These are phyloP conservation scores for Rhamnusium bicolor DNA, from an alignment of 2,888 invertebrate species.

Conservation along the genomic window DNA sequence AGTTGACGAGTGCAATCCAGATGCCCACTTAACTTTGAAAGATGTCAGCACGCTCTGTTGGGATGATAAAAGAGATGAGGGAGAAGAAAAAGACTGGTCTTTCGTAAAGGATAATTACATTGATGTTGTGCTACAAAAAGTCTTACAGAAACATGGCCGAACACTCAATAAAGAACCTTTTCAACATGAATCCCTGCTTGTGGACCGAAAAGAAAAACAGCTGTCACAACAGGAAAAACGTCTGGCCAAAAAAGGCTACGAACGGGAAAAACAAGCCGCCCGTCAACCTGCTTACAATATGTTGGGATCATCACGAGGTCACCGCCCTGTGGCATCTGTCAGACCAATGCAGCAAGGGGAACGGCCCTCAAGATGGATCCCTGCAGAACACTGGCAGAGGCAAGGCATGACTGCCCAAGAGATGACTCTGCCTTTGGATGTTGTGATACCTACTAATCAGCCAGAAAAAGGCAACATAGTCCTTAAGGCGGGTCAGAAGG, in stretches of 20 bases:
- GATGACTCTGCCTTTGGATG: slow-evolving; percentile 92
- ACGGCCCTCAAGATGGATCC: slow-evolving; percentile 78
- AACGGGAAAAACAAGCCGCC: slow-evolving; percentile 90
- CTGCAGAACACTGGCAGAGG: slow-evolving; percentile 91
- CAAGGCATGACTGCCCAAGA: slow-evolving; percentile 90
- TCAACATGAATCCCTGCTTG: slow-evolving; percentile 94
- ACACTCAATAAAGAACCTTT: slow-evolving; percentile 89
- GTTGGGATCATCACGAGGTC: slow-evolving; percentile 60
- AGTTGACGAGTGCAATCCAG: slow-evolving; percentile 98
- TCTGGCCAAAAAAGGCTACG: slow-evolving; percentile 93
- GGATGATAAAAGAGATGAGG: slow-evolving; percentile 91
- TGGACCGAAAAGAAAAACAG: slow-evolving; percentile 96
- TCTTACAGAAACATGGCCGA: slow-evolving; percentile 77
- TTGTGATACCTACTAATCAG: slow-evolving; percentile 93
- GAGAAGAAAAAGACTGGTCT: slow-evolving; percentile 83
- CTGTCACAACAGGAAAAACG: slow-evolving; percentile 94
- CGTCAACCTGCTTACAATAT: slow-evolving; percentile 65
- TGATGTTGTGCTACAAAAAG: slow-evolving; percentile 87
- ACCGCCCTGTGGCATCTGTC: slow-evolving; percentile 75
- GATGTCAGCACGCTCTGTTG: slow-evolving; percentile 92
- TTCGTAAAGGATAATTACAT: slow-evolving; percentile 82
- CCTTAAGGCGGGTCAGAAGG: slow-evolving; percentile 93
- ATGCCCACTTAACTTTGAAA: slow-evolving; percentile 92
- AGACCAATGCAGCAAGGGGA: slow-evolving; percentile 84
- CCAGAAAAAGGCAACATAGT: slow-evolving; percentile 92